Evolutionary conservation across 2,888 invertebrate species (phyloP).

Genomic region (Leptinotarsa haldemani): DNA sequence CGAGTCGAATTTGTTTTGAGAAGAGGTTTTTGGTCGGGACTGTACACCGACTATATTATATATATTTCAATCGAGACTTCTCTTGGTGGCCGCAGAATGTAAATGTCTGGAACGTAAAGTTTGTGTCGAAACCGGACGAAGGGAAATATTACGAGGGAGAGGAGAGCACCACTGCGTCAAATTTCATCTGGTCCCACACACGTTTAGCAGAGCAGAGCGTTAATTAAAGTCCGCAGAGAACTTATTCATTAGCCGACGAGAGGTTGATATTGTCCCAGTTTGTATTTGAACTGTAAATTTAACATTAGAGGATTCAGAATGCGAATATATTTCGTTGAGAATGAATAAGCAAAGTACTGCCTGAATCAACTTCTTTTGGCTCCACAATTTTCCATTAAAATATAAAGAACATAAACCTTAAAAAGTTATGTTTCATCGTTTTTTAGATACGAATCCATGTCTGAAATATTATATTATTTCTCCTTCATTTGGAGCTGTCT

Average conservation of each 20-base stretch:
- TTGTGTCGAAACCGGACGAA: slow-evolving; percentile 12
- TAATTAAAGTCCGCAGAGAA: slow-evolving; percentile 11
- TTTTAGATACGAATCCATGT: no score
- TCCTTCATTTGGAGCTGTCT: no score
- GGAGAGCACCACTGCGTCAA: neutral
- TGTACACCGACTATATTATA: slow-evolving; percentile 30
- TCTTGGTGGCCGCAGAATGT: slow-evolving; percentile 15
- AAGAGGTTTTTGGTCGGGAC: slow-evolving; percentile 27
- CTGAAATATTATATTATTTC: no score
- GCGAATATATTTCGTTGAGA: no score
- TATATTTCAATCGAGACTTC: slow-evolving; percentile 4
- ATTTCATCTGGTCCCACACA: slow-evolving; percentile 7
- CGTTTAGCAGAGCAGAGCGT: neutral
- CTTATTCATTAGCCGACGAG: neutral
- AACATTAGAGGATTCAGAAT: no score
- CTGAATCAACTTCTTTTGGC: no score
- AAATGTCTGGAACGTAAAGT: slow-evolving; percentile 10
- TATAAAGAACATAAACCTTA: no score
- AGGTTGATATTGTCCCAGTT: no score
- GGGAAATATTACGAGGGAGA: slow-evolving; percentile 4
- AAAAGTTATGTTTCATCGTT: no score
- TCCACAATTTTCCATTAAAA: no score
- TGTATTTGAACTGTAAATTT: no score
- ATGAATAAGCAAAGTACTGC: no score
- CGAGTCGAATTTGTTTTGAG: slow-evolving; percentile 26